Evolutionary conservation across 2,113 vertebrate species (phyloP), one percentile per base, ranked within the genome.

Genomic region (Hypanus sabinus): DNA sequence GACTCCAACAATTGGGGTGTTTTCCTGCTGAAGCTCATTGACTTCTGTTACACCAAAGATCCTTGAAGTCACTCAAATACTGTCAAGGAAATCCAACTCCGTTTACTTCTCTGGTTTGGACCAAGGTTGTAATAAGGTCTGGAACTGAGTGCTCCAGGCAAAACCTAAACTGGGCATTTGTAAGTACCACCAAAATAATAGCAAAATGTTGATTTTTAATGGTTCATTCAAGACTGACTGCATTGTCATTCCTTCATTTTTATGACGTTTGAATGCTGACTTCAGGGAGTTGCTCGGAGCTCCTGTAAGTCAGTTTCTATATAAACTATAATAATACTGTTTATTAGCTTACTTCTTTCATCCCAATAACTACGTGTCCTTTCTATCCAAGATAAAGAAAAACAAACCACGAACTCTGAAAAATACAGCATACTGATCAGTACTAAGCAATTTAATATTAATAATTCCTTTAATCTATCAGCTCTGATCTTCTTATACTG

Each of bases 371-470:
- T 80, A 38, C 1, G 16, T 5, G 36, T 3, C 77, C 36, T 38
- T 80, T 36, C 36, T 46, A 46, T 38, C 36, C 55, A 87, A 60
- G 1, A 11, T 27, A 14, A 46, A 46, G 46, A 46, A 62, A 62
- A 87, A 57, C 5, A 62, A 87, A 30, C 55, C 27, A 57, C 60
- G 83, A 62, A 87, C 30, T 14, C 27, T 87, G 55, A 60, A 30
- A 7, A 90, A 36, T 33, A n/a, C 27, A n/a, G 33, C 12, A n/a
- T 90, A 30, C 3, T 33, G 30, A 90, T 33, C 60, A 65, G 5
- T 90, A 14, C n/a, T 90, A 30, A 90, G 30, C 85, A 90, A 90
- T 68, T 90, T 90, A 65, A 68, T 90, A 20, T 22, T 73, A 73
- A 20, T 73, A 73, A 22, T 90, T 30, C 60, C 30, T 90, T 90